Evolutionary conservation across 2,113 vertebrate species (phyloP).

Genomic region (Aviceda subcristata): DNA sequence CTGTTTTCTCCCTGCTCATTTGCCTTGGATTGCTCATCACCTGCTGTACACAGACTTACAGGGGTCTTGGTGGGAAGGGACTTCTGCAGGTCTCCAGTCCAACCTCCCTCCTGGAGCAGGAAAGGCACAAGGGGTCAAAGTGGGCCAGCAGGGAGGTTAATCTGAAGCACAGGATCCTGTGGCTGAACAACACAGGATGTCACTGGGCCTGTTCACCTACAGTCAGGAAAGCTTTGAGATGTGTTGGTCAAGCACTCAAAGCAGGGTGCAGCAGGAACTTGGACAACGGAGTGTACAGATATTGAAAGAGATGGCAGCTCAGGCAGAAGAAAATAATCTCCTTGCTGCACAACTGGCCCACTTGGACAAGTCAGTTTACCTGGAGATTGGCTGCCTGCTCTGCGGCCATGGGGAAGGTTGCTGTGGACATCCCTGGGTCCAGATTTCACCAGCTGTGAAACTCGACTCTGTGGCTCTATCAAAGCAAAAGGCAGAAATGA

Average conservation of each 20-base stretch:
- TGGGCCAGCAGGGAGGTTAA: neutral
- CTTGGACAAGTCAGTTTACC: neutral
- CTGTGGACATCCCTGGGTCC: neutral
- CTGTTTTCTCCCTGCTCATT: neutral
- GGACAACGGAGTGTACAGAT: too few species aligned
- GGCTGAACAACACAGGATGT: neutral
- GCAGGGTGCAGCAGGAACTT: neutral
- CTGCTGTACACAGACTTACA: neutral
- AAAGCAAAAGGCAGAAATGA: neutral
- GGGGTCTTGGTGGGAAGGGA: neutral
- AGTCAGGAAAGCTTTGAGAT: neutral
- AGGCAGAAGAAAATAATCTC: neutral
- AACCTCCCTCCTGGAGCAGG: neutral
- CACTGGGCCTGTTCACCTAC: neutral
- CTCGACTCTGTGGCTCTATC: neutral
- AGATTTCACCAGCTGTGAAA: neutral
- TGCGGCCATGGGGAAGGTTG: neutral
- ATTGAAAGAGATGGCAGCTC: neutral
- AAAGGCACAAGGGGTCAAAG: neutral
- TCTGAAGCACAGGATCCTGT: neutral
- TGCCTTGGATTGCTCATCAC: neutral
- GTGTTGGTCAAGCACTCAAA: neutral
- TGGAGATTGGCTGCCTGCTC: neutral
- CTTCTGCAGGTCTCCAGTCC: neutral
- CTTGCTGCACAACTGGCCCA: neutral